These are phyloP conservation scores for Pseudotriccus pelzelni DNA, from an alignment of 2,797 vertebrate genomes.

Conservation along the genomic window DNA sequence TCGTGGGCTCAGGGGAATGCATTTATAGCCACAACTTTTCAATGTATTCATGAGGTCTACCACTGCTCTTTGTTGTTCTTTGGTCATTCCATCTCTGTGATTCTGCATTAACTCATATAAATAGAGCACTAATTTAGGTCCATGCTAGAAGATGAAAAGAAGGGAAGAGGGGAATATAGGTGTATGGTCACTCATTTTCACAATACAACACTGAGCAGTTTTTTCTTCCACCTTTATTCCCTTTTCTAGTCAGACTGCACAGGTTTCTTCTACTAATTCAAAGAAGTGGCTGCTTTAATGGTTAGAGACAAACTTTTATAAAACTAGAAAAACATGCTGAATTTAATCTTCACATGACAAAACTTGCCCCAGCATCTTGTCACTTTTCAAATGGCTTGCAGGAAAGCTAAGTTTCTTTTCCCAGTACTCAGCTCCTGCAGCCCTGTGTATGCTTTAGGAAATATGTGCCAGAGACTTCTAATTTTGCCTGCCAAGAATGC, in stretches of 20 bases:
- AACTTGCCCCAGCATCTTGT: neutral
- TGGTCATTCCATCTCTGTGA: constrained; percentile 85
- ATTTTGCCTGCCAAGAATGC: neutral
- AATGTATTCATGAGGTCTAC: constrained; percentile 87
- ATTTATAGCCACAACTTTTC: constrained; percentile 90
- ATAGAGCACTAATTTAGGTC: constrained; percentile 91
- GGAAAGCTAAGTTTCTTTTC: neutral
- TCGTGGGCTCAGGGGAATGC: constrained; percentile 82
- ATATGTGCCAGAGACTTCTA: neutral
- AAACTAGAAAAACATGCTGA: neutral
- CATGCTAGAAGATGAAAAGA: constrained; percentile 81
- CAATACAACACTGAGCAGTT: neutral
- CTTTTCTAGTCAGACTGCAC: neutral
- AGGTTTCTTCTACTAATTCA: neutral
- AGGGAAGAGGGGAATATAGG: neutral
- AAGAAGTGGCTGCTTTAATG: neutral
- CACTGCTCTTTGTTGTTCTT: constrained; percentile 83
- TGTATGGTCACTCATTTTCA: neutral
- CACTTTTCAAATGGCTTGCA: neutral
- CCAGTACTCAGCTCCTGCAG: neutral
- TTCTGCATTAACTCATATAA: constrained; percentile 90
- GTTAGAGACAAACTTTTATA: neutral
- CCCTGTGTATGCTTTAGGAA: neutral
- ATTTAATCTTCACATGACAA: neutral
- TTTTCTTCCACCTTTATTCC: neutral